Evolutionary conservation across 2,113 vertebrate genomes (phyloP).

Genomic region (Burhinus oedicnemus): DNA sequence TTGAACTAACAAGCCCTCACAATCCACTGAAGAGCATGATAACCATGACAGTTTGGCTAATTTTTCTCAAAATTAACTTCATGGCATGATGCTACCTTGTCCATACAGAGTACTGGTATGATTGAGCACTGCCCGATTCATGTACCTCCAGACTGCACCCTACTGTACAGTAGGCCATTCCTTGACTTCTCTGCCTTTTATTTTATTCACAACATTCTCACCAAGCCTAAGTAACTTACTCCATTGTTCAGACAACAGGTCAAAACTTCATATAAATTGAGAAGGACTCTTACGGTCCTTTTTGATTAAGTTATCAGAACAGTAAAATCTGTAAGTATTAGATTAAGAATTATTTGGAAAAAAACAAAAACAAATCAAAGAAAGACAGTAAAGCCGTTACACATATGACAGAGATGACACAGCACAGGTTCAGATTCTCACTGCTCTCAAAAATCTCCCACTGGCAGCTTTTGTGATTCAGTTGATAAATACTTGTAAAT

Average conservation of each 20-base stretch:
- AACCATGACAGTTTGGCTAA: not conserved
- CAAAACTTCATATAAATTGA: not conserved
- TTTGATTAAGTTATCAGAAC: not conserved
- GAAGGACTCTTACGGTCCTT: not conserved
- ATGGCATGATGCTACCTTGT: not conserved
- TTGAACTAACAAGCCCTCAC: not conserved
- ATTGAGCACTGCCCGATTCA: not conserved
- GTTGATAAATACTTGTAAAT: not conserved
- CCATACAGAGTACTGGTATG: not conserved
- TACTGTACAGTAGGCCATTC: not conserved
- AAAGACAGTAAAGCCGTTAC: not conserved
- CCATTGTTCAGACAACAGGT: not conserved
- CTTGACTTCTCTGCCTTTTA: not conserved
- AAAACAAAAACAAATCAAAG: not conserved
- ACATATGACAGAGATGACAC: not conserved
- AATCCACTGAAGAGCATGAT: not conserved
- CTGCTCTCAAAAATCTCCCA: not conserved
- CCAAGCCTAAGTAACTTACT: not conserved
- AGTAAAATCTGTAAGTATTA: not conserved
- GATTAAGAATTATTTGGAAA: not conserved
- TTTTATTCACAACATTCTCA: not conserved
- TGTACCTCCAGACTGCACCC: not conserved
- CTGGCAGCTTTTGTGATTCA: not conserved
- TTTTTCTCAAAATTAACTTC: not conserved
- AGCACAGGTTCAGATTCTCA: not conserved